A percentile compares a stretch with the other conserved stretches of the same genome.
Evolutionary conservation across 2,797 vertebrate genomes (phyloP).

Genomic region (Streptopelia turtur): DNA sequence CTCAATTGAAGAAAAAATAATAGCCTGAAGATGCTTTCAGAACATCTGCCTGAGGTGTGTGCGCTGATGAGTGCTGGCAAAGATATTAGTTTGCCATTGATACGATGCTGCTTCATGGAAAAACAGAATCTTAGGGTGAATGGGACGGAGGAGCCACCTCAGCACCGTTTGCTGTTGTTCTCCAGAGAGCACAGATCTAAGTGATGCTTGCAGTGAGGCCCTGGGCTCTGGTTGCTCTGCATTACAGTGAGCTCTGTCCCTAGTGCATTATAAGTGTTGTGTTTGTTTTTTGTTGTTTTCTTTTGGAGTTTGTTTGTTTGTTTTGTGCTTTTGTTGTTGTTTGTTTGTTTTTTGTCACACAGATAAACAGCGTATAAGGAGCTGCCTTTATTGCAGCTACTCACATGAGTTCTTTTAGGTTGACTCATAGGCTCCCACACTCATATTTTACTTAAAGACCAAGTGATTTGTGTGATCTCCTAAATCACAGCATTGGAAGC

Average conservation of each 20-base stretch:
- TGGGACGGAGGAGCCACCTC: background rate
- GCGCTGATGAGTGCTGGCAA: background rate
- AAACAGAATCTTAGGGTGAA: background rate
- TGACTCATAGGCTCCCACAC: background rate
- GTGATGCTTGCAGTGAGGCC: background rate
- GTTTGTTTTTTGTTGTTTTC: background rate
- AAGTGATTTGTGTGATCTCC: background rate
- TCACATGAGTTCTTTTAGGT: background rate
- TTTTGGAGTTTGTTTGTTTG: too few species aligned
- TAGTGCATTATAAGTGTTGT: background rate
- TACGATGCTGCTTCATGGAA: background rate
- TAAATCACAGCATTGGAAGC: accelerated
- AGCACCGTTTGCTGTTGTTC: accelerated
- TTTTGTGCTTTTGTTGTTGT: background rate
- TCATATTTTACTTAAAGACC: background rate
- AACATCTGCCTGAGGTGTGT: background rate
- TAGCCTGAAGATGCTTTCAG: background rate
- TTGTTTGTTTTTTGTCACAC: background rate
- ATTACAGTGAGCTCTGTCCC: background rate
- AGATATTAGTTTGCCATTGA: background rate
- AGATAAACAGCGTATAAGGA: background rate
- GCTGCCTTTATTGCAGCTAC: background rate
- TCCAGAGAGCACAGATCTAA: background rate
- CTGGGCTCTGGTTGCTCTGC: background rate
- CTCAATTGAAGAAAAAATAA: background rate